phyloP scores from a whole-genome alignment of 2,888 invertebrate genomes.

The Pristionchus arcanus region DNA sequence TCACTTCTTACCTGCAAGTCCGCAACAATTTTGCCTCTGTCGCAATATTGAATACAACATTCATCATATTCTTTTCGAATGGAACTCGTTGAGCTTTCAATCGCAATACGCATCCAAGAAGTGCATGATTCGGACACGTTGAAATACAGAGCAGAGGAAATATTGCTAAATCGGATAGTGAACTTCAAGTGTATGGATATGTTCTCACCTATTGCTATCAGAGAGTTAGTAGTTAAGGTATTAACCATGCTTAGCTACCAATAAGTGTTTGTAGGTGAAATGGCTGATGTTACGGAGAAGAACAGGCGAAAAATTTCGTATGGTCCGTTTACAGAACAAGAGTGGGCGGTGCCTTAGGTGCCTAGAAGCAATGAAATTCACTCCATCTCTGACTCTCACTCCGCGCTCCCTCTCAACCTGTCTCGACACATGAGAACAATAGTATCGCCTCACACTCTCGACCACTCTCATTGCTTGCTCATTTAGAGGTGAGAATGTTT shows the following conservation, averaged over 20 bases:
- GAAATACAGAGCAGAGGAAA: background rate
- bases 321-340: background rate
- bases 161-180: background rate
- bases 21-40: slow-evolving; percentile 75
- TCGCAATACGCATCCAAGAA: slow-evolving; percentile 75
- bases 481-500: slow-evolving; percentile 9
- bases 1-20: slow-evolving; percentile 73
- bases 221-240: background rate
- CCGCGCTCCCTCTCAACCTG: slow-evolving; percentile 38
- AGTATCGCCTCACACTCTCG: slow-evolving; percentile 44
- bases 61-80: slow-evolving; percentile 76
- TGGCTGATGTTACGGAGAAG: background rate
- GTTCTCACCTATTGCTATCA: background rate
- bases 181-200: background rate
- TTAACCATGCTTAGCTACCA: background rate
- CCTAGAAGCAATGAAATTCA: slow-evolving; percentile 23
- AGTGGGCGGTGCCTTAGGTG: background rate
- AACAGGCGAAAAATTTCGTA: background rate
- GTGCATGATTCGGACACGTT: slow-evolving; percentile 72
- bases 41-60: slow-evolving; percentile 73
- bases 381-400: slow-evolving; percentile 33
- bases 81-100: slow-evolving; percentile 75
- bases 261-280: background rate
- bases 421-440: slow-evolving; percentile 53
- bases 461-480: slow-evolving; percentile 32